Base-by-base conservation (phyloP, 2,797 vertebrate species). In the Rhabdophis nuchalis region DNA sequence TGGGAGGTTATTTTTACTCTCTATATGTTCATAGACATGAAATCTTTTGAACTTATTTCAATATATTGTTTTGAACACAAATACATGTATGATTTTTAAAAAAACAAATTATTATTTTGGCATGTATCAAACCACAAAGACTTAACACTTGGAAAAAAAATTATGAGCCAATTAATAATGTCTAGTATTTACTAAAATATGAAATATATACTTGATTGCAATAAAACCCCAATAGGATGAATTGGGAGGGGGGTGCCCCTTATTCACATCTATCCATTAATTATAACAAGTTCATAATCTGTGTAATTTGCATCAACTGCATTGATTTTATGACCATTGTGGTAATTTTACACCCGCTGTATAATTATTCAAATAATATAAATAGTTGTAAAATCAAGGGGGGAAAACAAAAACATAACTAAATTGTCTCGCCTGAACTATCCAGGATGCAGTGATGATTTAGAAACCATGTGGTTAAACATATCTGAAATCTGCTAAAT, bases 151-250 rank as follows among this genome's bases (percentile, higher is more conserved):
- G 97, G 98, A 98, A 99, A 98, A 61, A 99, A 99, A 98, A 99
- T 99, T 98, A 99, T 99, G 99, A 99, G 99, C 99, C 99, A 99
- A 99, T 98, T 98, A 98, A 99, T 98, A 98, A 98, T 97, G 98
- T 98, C 97, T 98, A 98, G 97, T 98, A 98, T 98, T 98, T 98
- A 98, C 93, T 96, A 95, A 96, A 97, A 97, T 97, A 96, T 54
- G 18, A 89, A 90, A 90, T 90, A 46, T 60, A 90, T 90, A 57
- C 58, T 58, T 90, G 36, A 90, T n/a, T 50, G 36, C 20, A 85
- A 60, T 50, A 29, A 46, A 58, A 85, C 4, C 41, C 85, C 36
- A 60, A 56, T 29, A 57, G 46, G 85, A 41, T 46, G 20, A 82
- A 82, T 41, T 82, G 72, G 36, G 36, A 25, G 18, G 20, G 36